Base-by-base conservation (phyloP, 2,888 invertebrate species). In the Apamea monoglypha region DNA sequence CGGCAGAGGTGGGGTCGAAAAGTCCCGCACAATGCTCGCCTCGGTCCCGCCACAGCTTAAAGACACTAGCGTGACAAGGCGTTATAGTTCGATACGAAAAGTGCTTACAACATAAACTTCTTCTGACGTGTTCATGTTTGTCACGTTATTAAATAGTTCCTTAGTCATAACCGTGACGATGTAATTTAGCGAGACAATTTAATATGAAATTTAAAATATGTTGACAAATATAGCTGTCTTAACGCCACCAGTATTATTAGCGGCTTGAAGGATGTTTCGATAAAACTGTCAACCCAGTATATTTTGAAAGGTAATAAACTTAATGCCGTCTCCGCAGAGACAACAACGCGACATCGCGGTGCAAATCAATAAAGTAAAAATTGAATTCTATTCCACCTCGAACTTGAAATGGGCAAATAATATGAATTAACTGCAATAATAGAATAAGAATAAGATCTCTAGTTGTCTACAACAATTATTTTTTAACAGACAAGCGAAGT, bases 1-100 rank as follows among this genome's bases (percentile, higher is more conserved):
- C 18, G 29, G 50, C 63, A 16, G 16, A 29, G 64, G 59, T 21
- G 44, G 73, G 66, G 16, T 21, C 29, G n/a, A n/a, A n/a, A 25
- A 18, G 32, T 25, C 29, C 63, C 29, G 69, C 64, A 36, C 16
- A 18, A 7, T 36, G 50, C 59, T 21, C 21, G 61, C 29, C 8
- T 10, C 21, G 14, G 63, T 36, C 63, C 14, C 59, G 53, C 16
- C 53, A 12, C 56, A n/a, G 66, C 21, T 36, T 18, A 72, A 3
- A 69, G 3, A 25, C 56, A 36, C 36, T 21, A 53, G 64, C 59
- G 59, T 64, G 64, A 69, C 56, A 69, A 75, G 18, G 50, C 29
- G 59, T 16, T 64, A 21, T 16, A 16, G 40, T 50, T 36, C 21
- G 16, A 5, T 32, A 50, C n/a, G 5, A 32, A 63, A 25, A 59